Percentiles rank a stretch among this genome's conserved stretches.
These are phyloP conservation scores for Dendrocopos noguchii DNA, from an alignment of 2,113 vertebrate species.

Conservation along the genomic window DNA sequence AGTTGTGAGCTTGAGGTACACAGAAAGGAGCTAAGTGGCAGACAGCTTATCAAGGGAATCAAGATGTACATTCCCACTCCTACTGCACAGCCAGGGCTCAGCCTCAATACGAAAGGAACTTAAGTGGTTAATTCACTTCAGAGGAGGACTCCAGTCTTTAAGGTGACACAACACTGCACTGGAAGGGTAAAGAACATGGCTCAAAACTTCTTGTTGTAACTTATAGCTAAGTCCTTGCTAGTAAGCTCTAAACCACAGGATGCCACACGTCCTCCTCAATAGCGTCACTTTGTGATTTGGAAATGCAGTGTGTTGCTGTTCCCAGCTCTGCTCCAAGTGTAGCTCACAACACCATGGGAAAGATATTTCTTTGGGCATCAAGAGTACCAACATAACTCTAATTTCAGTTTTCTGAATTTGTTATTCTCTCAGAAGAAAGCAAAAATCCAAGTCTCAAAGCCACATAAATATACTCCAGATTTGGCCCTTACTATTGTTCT, in stretches of 20 bases:
- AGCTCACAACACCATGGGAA: not conserved
- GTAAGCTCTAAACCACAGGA: not conserved
- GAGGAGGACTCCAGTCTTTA: not conserved
- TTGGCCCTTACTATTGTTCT: not conserved
- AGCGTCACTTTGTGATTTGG: not conserved
- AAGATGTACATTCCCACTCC: not conserved
- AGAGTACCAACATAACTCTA: not conserved
- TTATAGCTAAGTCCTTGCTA: not conserved
- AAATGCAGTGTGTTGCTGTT: not conserved
- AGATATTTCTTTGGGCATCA: not conserved
- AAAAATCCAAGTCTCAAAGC: not conserved
- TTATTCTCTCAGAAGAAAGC: not conserved
- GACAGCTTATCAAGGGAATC: not conserved
- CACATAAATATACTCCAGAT: not conserved
- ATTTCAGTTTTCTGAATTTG: not conserved
- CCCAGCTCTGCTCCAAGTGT: accelerated
- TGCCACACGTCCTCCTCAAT: not conserved
- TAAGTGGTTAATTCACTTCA: not conserved
- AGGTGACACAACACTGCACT: not conserved
- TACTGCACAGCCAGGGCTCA: not conserved
- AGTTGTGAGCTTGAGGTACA: not conserved
- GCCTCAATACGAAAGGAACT: not conserved
- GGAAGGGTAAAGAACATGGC: not conserved
- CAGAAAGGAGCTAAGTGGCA: not conserved
- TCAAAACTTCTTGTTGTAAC: not conserved